Percentiles rank a stretch among this genome's conserved stretches.
Evolutionary conservation across 2,113 vertebrate genomes (phyloP).

Genomic region (Catharus minimus): DNA sequence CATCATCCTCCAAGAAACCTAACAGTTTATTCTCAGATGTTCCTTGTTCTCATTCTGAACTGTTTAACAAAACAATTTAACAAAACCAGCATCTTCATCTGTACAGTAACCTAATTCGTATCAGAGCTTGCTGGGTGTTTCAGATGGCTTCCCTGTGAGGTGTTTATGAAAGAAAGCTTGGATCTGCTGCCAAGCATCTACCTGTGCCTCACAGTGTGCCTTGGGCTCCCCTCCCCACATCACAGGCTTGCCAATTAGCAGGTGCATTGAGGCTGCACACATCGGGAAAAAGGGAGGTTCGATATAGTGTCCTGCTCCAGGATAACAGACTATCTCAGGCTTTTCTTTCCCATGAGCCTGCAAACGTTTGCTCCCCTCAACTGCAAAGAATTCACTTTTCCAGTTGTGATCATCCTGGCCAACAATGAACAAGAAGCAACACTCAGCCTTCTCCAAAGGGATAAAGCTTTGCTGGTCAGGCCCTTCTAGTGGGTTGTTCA

Average conservation of each 20-base stretch:
- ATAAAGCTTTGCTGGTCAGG: constrained; percentile 74
- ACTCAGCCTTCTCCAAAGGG: constrained; percentile 82
- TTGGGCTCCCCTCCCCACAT: constrained; percentile 86
- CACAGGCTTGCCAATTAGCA: constrained; percentile 62
- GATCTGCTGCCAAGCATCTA: constrained; percentile 83
- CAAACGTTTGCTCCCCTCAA: constrained; percentile 74
- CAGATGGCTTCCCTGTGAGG: constrained; percentile 37
- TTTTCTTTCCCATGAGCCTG: constrained; percentile 77
- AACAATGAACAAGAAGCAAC: constrained; percentile 83
- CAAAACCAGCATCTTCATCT: not conserved
- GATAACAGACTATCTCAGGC: constrained; percentile 80
- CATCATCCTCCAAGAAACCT: not conserved
- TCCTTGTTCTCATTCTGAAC: not conserved
- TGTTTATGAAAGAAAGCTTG: constrained; percentile 79
- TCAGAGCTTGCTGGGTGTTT: constrained; percentile 50
- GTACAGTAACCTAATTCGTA: not conserved
- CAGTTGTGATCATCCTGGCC: constrained; percentile 89
- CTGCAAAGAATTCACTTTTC: constrained; percentile 81
- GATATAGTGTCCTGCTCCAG: constrained; percentile 87
- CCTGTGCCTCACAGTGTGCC: constrained; percentile 80
- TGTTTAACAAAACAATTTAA: not conserved
- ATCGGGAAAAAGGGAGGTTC: constrained; percentile 85
- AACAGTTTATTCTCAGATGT: not conserved
- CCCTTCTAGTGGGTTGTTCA: constrained; percentile 69
- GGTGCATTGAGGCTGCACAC: constrained; percentile 78